phyloP scores from a whole-genome alignment of 2,113 vertebrate species.

The Python bivittatus region DNA sequence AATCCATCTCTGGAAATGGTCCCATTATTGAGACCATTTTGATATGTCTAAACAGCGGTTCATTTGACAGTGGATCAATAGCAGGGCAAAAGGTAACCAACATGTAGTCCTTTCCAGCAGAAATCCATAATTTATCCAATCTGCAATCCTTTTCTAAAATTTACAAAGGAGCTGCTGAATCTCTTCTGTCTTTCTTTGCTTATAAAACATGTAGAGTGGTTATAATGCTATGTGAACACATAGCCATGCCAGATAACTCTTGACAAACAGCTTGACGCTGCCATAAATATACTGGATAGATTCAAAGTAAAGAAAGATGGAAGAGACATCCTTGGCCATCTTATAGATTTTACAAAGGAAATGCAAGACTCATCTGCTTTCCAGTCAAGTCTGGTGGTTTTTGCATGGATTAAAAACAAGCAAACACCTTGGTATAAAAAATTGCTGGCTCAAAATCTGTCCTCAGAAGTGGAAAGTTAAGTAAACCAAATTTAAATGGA shows the following conservation, averaged over 20 bases:
- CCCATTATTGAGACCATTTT: not conserved
- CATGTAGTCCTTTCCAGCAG: not conserved
- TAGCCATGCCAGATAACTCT: not conserved
- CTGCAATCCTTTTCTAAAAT: not conserved
- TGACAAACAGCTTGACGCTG: not conserved
- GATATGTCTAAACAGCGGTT: not conserved
- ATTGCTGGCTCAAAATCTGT: not conserved
- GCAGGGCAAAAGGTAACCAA: not conserved
- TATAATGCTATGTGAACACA: not conserved
- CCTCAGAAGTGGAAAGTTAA: not conserved
- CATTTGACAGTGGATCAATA: not conserved
- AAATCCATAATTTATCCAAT: not conserved
- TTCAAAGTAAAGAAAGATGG: not conserved
- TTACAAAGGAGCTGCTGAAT: not conserved
- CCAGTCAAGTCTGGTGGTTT: not conserved
- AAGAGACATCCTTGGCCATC: not conserved
- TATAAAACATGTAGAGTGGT: not conserved
- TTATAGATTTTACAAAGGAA: not conserved
- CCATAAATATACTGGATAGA: not conserved
- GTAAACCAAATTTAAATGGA: not conserved
- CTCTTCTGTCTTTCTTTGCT: not conserved
- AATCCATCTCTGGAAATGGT: not conserved
- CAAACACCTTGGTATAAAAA: not conserved
- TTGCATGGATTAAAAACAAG: not conserved
- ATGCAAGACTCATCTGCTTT: not conserved